A percentile compares a stretch with the other conserved stretches of the same genome.
These are phyloP conservation scores for Temnothorax rugatulus DNA, from an alignment of 2,888 invertebrate genomes.

Conservation along the genomic window DNA sequence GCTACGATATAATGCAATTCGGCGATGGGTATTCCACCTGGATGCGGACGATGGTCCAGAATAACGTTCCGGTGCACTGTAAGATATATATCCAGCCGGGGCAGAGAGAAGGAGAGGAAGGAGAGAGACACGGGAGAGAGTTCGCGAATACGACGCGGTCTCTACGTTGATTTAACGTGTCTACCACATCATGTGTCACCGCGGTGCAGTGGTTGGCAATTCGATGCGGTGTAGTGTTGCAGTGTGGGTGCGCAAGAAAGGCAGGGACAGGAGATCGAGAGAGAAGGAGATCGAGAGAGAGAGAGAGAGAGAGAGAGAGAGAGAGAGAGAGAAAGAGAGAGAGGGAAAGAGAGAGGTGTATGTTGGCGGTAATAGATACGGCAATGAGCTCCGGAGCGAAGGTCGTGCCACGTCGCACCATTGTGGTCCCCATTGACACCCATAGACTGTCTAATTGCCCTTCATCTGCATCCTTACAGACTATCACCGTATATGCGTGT, in stretches of 20 bases:
- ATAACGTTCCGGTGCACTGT: constrained; percentile 49
- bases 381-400: constrained; percentile 73
- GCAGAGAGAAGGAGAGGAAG: not conserved
- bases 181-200: constrained; percentile 57
- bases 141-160: constrained; percentile 49
- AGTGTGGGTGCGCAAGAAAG: constrained; percentile 38
- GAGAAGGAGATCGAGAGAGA: constrained; percentile 25
- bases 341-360: constrained; percentile 8
- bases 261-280: constrained; percentile 24
- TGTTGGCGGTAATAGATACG: constrained; percentile 68
- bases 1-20: constrained; percentile 65
- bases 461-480: constrained; percentile 65
- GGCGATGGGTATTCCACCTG: constrained; percentile 37
- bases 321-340: constrained; percentile 22
- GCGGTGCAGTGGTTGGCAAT: constrained; percentile 54
- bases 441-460: constrained; percentile 73
- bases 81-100: constrained; percentile 52
- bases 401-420: constrained; percentile 72
- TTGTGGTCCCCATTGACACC: constrained; percentile 74
- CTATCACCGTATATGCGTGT: constrained; percentile 31
- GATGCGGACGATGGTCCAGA: constrained; percentile 38
- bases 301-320: constrained; percentile 8
- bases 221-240: constrained; percentile 33
- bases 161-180: constrained; percentile 73
- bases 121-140: too few relatives aligned